Percentiles rank a stretch among this genome's conserved stretches.
These are phyloP conservation scores for Cardiocondyla obscurior DNA, from an alignment of 1,140 invertebrate species.

Conservation along the genomic window DNA sequence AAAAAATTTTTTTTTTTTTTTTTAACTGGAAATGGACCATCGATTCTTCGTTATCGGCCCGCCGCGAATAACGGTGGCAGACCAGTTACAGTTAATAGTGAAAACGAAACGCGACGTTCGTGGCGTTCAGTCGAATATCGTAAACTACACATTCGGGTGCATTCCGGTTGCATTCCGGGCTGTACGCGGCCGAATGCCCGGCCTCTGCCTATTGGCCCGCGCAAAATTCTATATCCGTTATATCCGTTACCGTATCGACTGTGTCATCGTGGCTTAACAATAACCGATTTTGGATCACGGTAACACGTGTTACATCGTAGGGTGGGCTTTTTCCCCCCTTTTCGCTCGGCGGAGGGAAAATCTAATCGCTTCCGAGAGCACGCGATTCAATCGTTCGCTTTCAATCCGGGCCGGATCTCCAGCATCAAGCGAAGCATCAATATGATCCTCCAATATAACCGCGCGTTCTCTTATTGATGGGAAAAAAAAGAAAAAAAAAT, in stretches of 20 bases:
- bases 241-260: constrained; percentile 13
- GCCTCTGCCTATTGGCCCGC: background rate
- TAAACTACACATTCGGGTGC: constrained; percentile 45
- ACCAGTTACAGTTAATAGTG: background rate
- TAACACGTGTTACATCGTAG: constrained; percentile 19
- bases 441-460: constrained; percentile 30
- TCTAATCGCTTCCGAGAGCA: constrained; percentile 33
- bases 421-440: constrained; percentile 17
- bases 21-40: background rate
- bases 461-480: constrained; percentile 18
- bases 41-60: background rate
- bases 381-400: constrained; percentile 45
- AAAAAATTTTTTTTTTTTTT: too few species aligned
- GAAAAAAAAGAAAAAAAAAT: too few species aligned
- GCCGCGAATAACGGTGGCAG: background rate
- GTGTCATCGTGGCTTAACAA: constrained; percentile 33
- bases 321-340: background rate
- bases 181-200: background rate
- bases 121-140: background rate
- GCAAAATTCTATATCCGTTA: constrained; percentile 29
- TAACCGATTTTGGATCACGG: constrained; percentile 36
- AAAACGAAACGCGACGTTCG: background rate
- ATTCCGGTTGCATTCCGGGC: too few species aligned
- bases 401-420: constrained; percentile 32
- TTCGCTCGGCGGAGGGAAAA: constrained; percentile 21